A percentile compares a stretch with the other conserved stretches of the same genome.
Evolutionary conservation across 2,113 vertebrate genomes (phyloP).

Genomic region (Pteronura brasiliensis): DNA sequence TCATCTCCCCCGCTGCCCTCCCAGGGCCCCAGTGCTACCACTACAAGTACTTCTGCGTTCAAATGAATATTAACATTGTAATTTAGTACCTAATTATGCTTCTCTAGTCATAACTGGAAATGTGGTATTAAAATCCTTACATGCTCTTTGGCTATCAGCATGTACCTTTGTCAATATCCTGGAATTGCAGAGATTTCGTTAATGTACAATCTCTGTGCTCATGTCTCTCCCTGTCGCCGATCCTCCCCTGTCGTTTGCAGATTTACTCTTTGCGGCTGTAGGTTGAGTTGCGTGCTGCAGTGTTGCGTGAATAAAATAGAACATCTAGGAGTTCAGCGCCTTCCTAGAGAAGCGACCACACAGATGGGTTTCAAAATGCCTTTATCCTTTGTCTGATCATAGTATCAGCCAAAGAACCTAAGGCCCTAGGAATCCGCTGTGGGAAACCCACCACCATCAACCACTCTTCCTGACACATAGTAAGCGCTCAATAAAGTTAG

Average conservation of each 20-base stretch:
- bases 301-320: not conserved
- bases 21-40: constrained; percentile 73
- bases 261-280: not conserved
- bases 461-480: fast-evolving
- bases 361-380: not conserved
- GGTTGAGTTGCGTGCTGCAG: no score
- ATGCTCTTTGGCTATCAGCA: constrained; percentile 62
- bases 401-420: not conserved
- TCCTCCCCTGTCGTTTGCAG: not conserved
- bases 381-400: not conserved
- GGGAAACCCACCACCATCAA: not conserved
- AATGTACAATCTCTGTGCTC: not conserved
- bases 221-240: not conserved
- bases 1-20: constrained; percentile 81
- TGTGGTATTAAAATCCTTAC: constrained; percentile 79
- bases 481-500: not conserved
- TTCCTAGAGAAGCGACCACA: not conserved
- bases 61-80: constrained; percentile 87
- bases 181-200: constrained; percentile 47
- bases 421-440: not conserved
- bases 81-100: constrained; percentile 89
- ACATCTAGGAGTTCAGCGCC: not conserved
- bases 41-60: constrained; percentile 85
- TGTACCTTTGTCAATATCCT: constrained; percentile 58
- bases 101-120: constrained; percentile 85